Evolutionary conservation across 2,888 invertebrate species (phyloP).

Genomic region (Eupithecia inturbata): DNA sequence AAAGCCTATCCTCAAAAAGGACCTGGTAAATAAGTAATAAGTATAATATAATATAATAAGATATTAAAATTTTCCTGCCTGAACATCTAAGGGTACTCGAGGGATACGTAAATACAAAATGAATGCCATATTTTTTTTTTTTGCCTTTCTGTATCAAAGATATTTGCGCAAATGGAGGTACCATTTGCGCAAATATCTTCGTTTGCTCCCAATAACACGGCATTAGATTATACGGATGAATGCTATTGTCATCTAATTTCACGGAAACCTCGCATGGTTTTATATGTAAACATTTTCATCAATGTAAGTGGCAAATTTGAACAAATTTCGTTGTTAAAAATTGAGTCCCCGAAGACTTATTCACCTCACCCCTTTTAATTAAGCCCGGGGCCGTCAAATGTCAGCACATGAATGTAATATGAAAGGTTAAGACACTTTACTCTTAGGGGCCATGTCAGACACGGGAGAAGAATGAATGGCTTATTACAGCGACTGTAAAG

Average conservation of each 20-base stretch:
- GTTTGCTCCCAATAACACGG: background rate
- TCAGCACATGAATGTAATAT: slow-evolving; percentile 28
- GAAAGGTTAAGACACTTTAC: slow-evolving; percentile 13
- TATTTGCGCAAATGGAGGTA: too few relatives aligned
- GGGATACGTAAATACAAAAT: slow-evolving; percentile 10
- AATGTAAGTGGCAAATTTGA: background rate
- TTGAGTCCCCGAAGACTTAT: slow-evolving; percentile 28
- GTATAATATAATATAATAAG: too few relatives aligned
- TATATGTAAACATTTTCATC: background rate
- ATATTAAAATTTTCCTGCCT: slow-evolving; percentile 1
- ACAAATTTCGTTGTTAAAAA: slow-evolving; percentile 12
- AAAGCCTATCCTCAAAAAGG: background rate
- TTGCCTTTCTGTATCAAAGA: too few relatives aligned
- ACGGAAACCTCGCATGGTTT: background rate
- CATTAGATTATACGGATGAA: background rate
- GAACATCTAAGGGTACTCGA: background rate
- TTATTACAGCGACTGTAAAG: background rate
- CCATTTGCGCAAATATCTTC: background rate
- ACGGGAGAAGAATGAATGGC: background rate
- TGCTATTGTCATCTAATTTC: background rate
- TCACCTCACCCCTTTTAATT: slow-evolving; percentile 35
- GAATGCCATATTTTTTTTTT: background rate
- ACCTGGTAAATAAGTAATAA: slow-evolving; percentile 35
- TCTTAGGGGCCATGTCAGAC: background rate
- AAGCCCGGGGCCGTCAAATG: slow-evolving; percentile 24